Evolutionary conservation across 2,797 vertebrate genomes (phyloP).

Genomic region (Megalops cyprinoides): DNA sequence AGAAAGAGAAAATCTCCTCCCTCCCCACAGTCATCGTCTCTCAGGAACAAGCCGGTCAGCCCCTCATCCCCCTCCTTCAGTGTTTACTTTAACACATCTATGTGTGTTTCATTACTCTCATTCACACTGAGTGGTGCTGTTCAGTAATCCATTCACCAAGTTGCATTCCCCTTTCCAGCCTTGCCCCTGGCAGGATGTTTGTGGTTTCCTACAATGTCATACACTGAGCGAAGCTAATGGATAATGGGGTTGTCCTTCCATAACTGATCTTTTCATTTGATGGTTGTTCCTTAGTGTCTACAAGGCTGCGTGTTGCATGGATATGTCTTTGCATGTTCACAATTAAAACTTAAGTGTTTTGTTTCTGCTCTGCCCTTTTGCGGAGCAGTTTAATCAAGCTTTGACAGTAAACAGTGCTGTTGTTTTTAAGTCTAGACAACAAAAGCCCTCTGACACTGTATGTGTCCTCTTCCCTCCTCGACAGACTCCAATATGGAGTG

Average conservation of each 20-base stretch:
- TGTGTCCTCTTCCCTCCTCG: background rate
- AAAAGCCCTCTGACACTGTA: too few species aligned
- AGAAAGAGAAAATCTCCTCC: conserved; percentile 92
- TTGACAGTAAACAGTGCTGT: too few species aligned
- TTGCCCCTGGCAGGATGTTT: background rate
- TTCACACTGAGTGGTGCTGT: background rate
- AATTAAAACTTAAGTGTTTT: too few species aligned
- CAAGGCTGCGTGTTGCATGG: too few species aligned
- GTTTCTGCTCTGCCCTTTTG: too few species aligned
- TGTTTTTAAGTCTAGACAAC: too few species aligned
- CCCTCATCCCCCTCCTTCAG: background rate
- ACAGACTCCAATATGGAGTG: conserved; percentile 91
- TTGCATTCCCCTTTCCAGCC: background rate
- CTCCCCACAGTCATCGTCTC: conserved; percentile 91
- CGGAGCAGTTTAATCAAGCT: too few species aligned
- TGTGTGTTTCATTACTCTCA: conserved; percentile 6
- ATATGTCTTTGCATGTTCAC: too few species aligned
- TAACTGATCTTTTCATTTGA: background rate
- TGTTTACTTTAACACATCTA: background rate
- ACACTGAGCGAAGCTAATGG: background rate
- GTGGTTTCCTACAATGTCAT: background rate
- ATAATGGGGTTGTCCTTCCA: background rate
- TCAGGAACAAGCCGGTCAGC: conserved; percentile 88
- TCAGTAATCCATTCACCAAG: background rate
- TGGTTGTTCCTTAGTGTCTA: background rate